Conservation (phyloP, 2,797 vertebrate species). For the Megaceryle alcyon region DNA sequence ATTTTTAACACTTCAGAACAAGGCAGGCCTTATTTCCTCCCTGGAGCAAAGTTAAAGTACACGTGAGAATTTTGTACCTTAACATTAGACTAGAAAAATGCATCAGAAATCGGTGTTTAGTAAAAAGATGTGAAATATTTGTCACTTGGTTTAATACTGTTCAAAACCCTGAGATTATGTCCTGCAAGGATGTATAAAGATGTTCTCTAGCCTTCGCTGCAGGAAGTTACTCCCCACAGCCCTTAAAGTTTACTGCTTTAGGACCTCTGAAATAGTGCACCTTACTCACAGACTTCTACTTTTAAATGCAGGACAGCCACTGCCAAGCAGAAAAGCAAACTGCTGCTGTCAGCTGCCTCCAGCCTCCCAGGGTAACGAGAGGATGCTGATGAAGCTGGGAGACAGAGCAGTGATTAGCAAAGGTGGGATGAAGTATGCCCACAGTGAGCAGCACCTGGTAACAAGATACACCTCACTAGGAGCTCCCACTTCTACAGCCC, state of each 20-base stretch:
- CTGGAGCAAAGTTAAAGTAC: not conserved
- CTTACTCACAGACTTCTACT: not conserved
- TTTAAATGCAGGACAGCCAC: accelerated
- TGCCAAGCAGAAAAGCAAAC: not conserved
- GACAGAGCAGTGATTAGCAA: not conserved
- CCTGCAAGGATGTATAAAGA: accelerated
- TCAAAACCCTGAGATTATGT: not conserved
- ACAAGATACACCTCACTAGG: accelerated
- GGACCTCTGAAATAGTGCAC: not conserved
- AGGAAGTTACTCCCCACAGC: not conserved
- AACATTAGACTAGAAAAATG: not conserved
- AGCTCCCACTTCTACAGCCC: not conserved
- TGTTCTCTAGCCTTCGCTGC: not conserved
- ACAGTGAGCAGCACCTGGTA: not conserved
- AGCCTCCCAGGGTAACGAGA: not conserved
- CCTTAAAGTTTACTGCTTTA: not conserved
- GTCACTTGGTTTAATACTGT: not conserved
- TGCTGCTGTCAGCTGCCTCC: not conserved
- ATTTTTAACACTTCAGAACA: not conserved
- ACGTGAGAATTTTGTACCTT: not conserved
- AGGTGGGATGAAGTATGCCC: not conserved
- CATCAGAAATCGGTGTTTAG: not conserved
- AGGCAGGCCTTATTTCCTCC: not conserved
- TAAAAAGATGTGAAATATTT: not conserved
- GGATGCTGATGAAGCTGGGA: not conserved